Evolutionary conservation across 2,113 vertebrate genomes (phyloP), one percentile per base, ranked within the genome.

Genomic region (Odocoileus virginianus): DNA sequence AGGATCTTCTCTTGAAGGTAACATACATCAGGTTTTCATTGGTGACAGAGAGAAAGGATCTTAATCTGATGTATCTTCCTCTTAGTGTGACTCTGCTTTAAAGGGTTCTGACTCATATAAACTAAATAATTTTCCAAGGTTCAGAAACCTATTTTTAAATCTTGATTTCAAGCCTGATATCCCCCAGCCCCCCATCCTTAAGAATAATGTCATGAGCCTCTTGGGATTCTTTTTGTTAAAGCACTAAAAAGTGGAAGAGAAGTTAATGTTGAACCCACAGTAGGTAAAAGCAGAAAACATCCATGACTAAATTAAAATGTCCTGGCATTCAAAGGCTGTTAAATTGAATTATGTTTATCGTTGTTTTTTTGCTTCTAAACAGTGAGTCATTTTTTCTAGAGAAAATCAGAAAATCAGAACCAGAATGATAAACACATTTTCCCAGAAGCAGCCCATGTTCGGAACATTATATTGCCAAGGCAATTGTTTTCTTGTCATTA

Each of bases 311-410:
- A 95, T 98, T 71, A 98, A 95, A 98, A 97, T 97, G 87, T 94
- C 96, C 97, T 98, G 98, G 95, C 94, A 97, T 89, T 23, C 84
- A 95, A 83, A 94, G 86, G n/a, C 86, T 76, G 87, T 76, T 96
- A 97, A 97, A 96, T 94, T 97, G 97, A 98, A 97, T 98, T 98
- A 78, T 30, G 57, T 90, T 98, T 98, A 97, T 98, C 95, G 89
- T 98, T 98, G n/a, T 93, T 89, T 87, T 98, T 95, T 89, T 86
- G 89, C 43, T 93, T 91, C 43, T 96, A 82, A 96, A 97, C 95
- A 96, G 88, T 98, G 98, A 99, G 96, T 98, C 98, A 97, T 93
- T 96, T 95, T 99, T 98, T 98, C 98, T 97, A 98, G 97, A 96
- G 96, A 98, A 96, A 97, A 93, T 89, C 93, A 97, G 96, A 98